Conservation (phyloP, 2,888 invertebrate species). For the Pachydiplax longipennis region DNA sequence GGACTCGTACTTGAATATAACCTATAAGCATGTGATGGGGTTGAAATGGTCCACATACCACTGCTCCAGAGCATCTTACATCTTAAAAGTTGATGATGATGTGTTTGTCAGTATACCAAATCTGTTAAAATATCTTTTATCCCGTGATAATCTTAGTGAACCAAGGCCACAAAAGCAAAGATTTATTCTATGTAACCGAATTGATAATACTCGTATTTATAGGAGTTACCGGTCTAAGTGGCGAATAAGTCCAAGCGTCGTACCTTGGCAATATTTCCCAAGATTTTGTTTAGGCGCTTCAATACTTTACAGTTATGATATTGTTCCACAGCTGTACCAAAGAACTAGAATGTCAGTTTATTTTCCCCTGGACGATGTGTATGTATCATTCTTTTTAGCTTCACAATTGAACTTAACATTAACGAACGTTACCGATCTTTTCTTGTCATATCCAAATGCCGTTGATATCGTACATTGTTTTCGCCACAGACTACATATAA, state of each 20-base stretch:
- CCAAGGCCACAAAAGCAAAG: neutral
- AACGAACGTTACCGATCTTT: constrained; percentile 62
- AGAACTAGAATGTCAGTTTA: constrained; percentile 70
- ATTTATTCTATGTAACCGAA: neutral
- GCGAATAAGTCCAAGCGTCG: constrained; percentile 75
- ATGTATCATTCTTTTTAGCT: constrained; percentile 74
- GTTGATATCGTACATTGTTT: too few relatives aligned
- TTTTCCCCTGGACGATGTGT: constrained; percentile 87
- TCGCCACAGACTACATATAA: too few relatives aligned
- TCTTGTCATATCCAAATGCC: constrained; percentile 54
- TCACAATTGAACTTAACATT: constrained; percentile 66
- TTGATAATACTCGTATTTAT: constrained; percentile 62
- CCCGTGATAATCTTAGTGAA: neutral
- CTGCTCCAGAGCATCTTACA: constrained; percentile 70
- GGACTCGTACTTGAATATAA: constrained; percentile 82
- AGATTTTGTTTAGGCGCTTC: constrained; percentile 79
- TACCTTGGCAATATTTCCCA: constrained; percentile 70
- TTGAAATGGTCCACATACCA: constrained; percentile 78
- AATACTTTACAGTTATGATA: constrained; percentile 72
- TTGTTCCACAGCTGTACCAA: constrained; percentile 65
- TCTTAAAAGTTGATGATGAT: constrained; percentile 63
- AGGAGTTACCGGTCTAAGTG: constrained; percentile 77
- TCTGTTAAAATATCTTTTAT: constrained; percentile 59
- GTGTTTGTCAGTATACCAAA: constrained; percentile 61
- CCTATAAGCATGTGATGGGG: constrained; percentile 84